Percentiles rank a stretch among this genome's conserved stretches.
Conservation (phyloP, 1,140 invertebrate genomes). For the Meloidogyne chitwoodi region DNA sequence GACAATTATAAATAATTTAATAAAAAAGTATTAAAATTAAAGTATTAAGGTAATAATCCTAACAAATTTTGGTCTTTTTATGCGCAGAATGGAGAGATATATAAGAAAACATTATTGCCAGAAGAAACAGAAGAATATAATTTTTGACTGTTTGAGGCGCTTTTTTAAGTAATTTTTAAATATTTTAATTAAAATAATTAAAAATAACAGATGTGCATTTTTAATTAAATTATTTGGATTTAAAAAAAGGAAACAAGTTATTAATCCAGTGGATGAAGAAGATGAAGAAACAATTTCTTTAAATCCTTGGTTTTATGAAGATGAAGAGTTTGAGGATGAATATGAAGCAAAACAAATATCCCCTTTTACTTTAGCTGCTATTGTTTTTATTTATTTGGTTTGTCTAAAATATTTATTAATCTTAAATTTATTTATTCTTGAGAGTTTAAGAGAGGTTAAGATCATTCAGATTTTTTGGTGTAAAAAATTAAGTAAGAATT, state of each 20-base stretch:
- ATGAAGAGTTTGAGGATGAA: conserved; percentile 13
- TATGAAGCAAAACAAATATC: conserved; percentile 30
- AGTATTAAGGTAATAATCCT: conserved; percentile 29
- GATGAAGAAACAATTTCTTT: conserved; percentile 4
- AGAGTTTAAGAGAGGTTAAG: no score
- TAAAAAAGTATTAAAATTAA: not conserved
- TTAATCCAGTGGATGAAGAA: not conserved
- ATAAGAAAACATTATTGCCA: conserved; percentile 15
- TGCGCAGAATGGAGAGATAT: conserved; percentile 31
- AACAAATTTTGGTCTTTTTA: conserved; percentile 40
- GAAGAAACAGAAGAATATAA: not conserved
- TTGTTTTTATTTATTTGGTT: conserved; percentile 42
- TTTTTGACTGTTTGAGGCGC: not conserved
- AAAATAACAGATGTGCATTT: not conserved
- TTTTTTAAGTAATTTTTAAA: not conserved
- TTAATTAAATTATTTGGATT: not conserved
- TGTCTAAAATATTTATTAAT: not conserved
- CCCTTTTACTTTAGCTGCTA: conserved; percentile 23
- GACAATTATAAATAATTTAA: no score
- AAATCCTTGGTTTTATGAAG: conserved; percentile 20
- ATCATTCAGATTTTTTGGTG: no score
- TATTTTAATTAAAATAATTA: conserved; percentile 7
- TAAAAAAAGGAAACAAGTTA: not conserved
- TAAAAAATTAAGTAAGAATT: no score
- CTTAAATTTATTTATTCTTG: not conserved